These are phyloP conservation scores for Acridotheres tristis DNA, from an alignment of 2,797 vertebrate genomes.

Conservation along the genomic window DNA sequence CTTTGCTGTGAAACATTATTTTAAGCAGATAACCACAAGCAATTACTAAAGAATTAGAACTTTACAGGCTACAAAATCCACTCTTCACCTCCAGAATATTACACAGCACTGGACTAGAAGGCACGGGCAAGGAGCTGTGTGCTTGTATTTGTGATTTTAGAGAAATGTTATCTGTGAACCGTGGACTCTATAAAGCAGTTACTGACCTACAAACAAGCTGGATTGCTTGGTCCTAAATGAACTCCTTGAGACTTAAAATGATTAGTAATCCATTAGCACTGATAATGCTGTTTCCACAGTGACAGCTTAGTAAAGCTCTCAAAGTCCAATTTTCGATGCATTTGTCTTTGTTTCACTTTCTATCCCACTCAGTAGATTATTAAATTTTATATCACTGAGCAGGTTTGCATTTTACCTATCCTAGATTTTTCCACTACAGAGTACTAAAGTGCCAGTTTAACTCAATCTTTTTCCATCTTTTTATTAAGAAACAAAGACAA, in stretches of 20 bases:
- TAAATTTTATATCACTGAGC: not conserved
- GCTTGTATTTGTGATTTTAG: not conserved
- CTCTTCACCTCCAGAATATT: not conserved
- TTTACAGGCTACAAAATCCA: not conserved
- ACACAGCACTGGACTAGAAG: not conserved
- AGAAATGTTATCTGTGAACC: not conserved
- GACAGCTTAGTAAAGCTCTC: not conserved
- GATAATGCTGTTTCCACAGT: not conserved
- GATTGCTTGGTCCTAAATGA: not conserved
- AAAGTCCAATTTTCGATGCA: not conserved
- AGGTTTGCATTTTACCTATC: not conserved
- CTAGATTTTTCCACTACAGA: not conserved
- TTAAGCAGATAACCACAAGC: slow-evolving; percentile 3
- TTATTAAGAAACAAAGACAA: not conserved
- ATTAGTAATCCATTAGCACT: not conserved
- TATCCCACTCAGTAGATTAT: not conserved
- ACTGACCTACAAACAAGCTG: not conserved
- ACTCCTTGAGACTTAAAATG: not conserved
- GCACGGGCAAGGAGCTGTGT: not conserved
- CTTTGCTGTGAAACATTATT: slow-evolving; percentile 20
- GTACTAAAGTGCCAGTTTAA: not conserved
- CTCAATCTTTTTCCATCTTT: not conserved
- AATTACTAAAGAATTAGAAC: not conserved
- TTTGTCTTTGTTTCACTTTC: not conserved
- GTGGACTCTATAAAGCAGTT: not conserved